Evolutionary conservation across 2,888 invertebrate genomes (phyloP), one percentile per base, ranked within the genome.

Genomic region (Lathronympha strigana): DNA sequence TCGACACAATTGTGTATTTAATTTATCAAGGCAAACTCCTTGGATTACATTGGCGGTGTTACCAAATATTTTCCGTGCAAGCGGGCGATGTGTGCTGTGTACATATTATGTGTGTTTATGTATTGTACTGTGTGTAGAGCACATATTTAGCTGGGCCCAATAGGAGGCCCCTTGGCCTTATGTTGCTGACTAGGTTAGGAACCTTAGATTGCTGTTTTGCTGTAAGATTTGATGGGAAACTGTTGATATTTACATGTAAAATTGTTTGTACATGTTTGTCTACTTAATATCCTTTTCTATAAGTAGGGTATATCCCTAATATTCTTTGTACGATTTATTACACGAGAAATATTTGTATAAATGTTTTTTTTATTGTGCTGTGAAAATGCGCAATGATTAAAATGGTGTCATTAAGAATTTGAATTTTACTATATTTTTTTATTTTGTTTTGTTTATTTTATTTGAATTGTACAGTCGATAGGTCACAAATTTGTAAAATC

Each of bases 11-110:
- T 78, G 79, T 85, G 80, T 85, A 78, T 83, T 83, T 84, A 87
- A 85, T 84, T 84, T 85, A 86, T 87, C 84, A 88, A 87, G 82
- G 84, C 82, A 88, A 88, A 89, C 86, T 82, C 80, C 84, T 87
- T 81, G 79, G 87, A 84, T 88, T 86, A 88, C 89, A 84, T 83
- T 83, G 81, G 80, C 78, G 81, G 81, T 81, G 84, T 89, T 86
- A 83, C 90, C 87, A 90, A 90, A 91, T 90, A 90, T 90, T 91
- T 88, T 90, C 83, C 80, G 82, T 88, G 88, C 83, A 86, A 87
- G 88, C 86, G 76, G 49, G 69, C 63, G 69, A 68, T 82, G 84
- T 87, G 86, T 86, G 77, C 79, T 79, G 76, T 78, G 84, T 80
- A 84, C 83, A 88, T 78, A 73, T 58, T 76, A 75, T 83, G 80